Percentiles rank a stretch among this genome's conserved stretches.
These are phyloP conservation scores for Pecten maximus DNA, from an alignment of 2,888 invertebrate genomes.

Conservation along the genomic window DNA sequence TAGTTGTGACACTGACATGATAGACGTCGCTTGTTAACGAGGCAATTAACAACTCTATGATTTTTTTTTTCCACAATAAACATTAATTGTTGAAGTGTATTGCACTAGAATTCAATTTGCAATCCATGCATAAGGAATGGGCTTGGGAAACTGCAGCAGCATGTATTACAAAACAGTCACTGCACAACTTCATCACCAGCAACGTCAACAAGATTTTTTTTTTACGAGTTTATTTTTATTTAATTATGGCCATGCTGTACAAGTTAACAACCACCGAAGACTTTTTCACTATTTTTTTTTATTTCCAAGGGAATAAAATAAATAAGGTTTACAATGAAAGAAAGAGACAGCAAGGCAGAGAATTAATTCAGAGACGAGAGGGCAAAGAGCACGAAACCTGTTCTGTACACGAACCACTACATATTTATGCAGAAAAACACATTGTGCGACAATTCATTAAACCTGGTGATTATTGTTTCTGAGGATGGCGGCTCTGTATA, in stretches of 20 bases:
- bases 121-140: not conserved
- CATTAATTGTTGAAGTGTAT: constrained; percentile 1
- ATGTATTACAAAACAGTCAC: not conserved
- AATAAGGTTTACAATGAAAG: not conserved
- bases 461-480: constrained; percentile 33
- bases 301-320: not conserved
- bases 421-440: constrained; percentile 33
- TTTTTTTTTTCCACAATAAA: not conserved
- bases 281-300: not conserved
- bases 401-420: not conserved
- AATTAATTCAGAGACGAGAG: not conserved
- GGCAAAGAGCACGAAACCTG: not conserved
- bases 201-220: not conserved
- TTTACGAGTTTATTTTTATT: not conserved
- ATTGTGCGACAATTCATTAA: constrained; percentile 35
- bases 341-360: not conserved
- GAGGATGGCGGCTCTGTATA: constrained; percentile 20
- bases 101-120: not conserved
- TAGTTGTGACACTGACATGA: not conserved
- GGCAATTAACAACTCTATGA: not conserved
- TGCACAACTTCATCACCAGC: not conserved
- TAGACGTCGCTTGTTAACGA: not conserved
- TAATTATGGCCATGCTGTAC: not conserved
- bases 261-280: not conserved
- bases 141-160: not conserved